Conservation (phyloP, 2,113 vertebrate species). For the Oenanthe melanoleuca region DNA sequence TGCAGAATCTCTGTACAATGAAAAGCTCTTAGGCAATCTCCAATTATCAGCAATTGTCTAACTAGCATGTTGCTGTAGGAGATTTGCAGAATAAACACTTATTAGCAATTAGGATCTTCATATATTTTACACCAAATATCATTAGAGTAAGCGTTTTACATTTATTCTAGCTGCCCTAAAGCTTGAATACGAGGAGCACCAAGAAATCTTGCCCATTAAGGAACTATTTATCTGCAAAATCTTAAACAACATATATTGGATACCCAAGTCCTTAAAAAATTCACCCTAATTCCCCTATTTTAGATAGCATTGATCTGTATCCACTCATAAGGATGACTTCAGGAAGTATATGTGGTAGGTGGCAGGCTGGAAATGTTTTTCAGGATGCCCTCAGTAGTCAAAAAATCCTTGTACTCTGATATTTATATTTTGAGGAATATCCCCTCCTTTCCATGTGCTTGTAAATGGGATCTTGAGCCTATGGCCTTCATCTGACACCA, state of each 20-base stretch:
- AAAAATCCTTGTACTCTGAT: background rate
- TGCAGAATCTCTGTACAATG: background rate
- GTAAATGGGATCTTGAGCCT: background rate
- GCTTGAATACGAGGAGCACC: background rate
- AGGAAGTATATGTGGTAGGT: background rate
- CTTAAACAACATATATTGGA: background rate
- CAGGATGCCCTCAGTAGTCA: background rate
- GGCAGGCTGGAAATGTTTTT: background rate
- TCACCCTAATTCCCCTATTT: background rate
- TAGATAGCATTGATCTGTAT: background rate
- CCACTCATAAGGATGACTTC: background rate
- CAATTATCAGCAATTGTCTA: background rate
- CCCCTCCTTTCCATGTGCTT: background rate
- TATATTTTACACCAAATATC: background rate
- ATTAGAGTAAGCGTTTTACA: background rate
- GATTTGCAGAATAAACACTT: background rate
- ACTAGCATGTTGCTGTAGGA: background rate
- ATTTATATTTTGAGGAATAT: background rate
- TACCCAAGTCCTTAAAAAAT: background rate
- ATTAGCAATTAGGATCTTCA: background rate
- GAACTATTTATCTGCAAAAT: background rate
- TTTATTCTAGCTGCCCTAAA: background rate
- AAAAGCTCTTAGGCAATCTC: background rate
- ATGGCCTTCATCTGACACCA: background rate
- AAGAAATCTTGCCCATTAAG: background rate